A percentile compares a stretch with the other conserved stretches of the same genome.
Conservation (phyloP, 2,888 invertebrate genomes). For the Aphelenchoides bicaudatus region DNA sequence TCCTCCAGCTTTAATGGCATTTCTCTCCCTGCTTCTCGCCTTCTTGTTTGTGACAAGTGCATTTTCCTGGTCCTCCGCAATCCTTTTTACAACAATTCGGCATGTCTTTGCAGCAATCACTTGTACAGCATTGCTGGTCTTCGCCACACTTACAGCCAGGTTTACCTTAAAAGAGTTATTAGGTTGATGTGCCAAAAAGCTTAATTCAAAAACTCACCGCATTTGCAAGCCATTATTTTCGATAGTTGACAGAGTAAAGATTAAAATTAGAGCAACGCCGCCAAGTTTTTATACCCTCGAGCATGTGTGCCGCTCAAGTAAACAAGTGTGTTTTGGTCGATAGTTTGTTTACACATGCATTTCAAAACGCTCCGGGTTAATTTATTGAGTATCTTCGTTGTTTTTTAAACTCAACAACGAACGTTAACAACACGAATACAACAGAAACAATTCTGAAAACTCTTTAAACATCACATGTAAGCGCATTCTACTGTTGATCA, state of each 20-base stretch:
- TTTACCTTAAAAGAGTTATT: slow-evolving; percentile 1
- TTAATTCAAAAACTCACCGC: slow-evolving; percentile 17
- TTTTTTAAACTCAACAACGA: too few species aligned
- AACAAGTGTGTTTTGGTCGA: too few species aligned
- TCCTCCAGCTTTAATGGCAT: not conserved
- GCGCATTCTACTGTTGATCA: too few species aligned
- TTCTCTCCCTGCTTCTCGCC: not conserved
- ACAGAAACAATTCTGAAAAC: too few species aligned
- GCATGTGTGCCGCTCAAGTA: too few species aligned
- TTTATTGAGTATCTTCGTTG: too few species aligned
- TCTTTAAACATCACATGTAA: too few species aligned
- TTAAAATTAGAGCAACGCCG: not conserved
- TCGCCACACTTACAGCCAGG: slow-evolving; percentile 18
- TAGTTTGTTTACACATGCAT: too few species aligned
- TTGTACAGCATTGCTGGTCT: slow-evolving; percentile 24
- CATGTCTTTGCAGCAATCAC: slow-evolving; percentile 18
- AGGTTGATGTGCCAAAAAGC: not conserved
- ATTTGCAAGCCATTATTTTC: slow-evolving; percentile 8
- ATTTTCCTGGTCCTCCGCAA: too few species aligned
- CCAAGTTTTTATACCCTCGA: too few species aligned
- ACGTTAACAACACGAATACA: too few species aligned
- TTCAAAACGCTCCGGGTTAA: too few species aligned
- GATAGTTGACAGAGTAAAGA: not conserved
- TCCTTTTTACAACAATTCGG: not conserved
- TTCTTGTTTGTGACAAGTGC: slow-evolving; percentile 7